Base-by-base conservation (phyloP, 1,140 invertebrate species). In the Varroa destructor region DNA sequence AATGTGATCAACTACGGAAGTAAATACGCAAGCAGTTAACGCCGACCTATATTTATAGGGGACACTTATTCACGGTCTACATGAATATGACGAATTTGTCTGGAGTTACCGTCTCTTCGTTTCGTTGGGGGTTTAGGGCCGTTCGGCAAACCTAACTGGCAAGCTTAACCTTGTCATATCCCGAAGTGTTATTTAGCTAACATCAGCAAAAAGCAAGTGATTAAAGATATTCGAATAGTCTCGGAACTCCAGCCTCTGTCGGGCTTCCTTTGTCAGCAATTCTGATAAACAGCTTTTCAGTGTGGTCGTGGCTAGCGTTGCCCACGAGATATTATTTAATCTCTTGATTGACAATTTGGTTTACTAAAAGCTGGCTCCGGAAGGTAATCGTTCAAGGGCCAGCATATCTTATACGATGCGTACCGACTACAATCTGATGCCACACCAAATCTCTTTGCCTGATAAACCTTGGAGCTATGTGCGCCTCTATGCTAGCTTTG, bases 391-490 rank as follows among this genome's bases (percentile, higher is more conserved):
- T 46, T 37, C 61, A 8, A 37, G 12, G 10, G 46, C 61, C 40
- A 67, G 2, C 40, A 12, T 67, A 8, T 25, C 10, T 1, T 43
- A 37, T 1, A 46, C 46, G 14, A 67, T 67, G 12, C 61, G 12
- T 12, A 67, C 14, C 40, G 61, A 40, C 61, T 37, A 67, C 40
- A 46, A 8, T 67, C 61, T 12, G 46, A 40, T 12, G 46, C 40
- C 40, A 12, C 12, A 2, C 61, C 61, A 8, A 43, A 67, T 2
- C 12, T 2, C 3, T 14, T 14, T 2, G 12, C 37, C 12, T 12
- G 37, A 37, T 43, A 40, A 67, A 67, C 61, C 8, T 67, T 40
- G 61, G 61, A 36, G 61, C 40, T 37, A 67, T 67, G 61, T 67
- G 40, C 10, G 61, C 40, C 14, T 43, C 40, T 10, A 37, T 67